These are phyloP conservation scores for Pipra filicauda DNA, from an alignment of 2,113 vertebrate genomes.

Conservation along the genomic window DNA sequence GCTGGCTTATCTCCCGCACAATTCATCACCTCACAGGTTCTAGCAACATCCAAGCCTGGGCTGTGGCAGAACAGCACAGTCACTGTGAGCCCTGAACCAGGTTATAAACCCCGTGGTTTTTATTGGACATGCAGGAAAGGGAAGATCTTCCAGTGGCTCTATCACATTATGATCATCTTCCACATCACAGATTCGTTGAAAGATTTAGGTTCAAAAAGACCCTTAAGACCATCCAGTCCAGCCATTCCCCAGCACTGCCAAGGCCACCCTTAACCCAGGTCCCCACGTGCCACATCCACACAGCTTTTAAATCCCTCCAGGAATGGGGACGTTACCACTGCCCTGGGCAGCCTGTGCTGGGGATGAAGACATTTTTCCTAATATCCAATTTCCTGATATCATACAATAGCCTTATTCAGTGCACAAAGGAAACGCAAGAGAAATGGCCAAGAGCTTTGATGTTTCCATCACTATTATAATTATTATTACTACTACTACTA, in stretches of 20 bases:
- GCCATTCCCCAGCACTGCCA: neutral
- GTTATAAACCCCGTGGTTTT: neutral
- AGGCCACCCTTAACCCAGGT: neutral
- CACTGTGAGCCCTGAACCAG: neutral
- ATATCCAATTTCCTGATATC: neutral
- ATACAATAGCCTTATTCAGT: neutral
- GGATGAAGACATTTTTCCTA: neutral
- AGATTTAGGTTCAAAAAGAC: neutral
- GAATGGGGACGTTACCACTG: neutral
- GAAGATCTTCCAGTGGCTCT: neutral
- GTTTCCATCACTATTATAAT: neutral
- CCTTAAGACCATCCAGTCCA: neutral
- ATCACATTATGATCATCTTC: neutral
- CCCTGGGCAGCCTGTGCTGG: neutral
- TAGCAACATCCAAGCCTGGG: no score
- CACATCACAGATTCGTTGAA: neutral
- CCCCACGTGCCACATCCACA: neutral
- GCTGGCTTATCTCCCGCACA: neutral
- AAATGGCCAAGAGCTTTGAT: neutral
- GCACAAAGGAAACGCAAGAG: neutral
- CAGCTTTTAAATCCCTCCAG: neutral
- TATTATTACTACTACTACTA: no score
- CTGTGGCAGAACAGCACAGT: neutral
- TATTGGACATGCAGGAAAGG: rapidly evolving
- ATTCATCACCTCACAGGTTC: rapidly evolving